Conservation (phyloP, 2,113 vertebrate species). For the Carollia perspicillata region DNA sequence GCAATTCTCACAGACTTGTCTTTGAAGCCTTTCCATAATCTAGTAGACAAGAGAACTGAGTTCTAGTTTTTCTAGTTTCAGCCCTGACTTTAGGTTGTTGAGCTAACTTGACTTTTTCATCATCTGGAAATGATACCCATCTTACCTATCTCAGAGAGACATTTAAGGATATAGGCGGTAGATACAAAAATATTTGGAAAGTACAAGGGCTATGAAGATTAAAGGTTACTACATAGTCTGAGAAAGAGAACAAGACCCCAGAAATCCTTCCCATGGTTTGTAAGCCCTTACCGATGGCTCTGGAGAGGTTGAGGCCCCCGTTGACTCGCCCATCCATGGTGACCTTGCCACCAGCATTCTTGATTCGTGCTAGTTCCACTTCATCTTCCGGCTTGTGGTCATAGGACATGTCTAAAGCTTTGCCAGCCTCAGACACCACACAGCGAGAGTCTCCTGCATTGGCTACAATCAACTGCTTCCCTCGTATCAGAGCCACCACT, state of each 20-base stretch:
- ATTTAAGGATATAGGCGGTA: not conserved
- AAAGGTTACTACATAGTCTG: not conserved
- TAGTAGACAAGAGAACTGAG: not conserved
- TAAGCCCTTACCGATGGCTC: constrained; percentile 90
- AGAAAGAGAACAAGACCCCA: not conserved
- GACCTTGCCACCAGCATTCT: constrained; percentile 97
- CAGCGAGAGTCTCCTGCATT: constrained; percentile 98
- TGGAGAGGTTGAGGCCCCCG: constrained; percentile 96
- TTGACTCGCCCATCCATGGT: constrained; percentile 98
- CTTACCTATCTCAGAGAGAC: not conserved
- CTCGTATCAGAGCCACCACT: constrained; percentile 94
- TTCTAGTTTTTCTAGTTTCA: constrained; percentile 42
- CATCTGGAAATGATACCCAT: not conserved
- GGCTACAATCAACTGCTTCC: constrained; percentile 96
- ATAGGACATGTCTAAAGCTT: constrained; percentile 97
- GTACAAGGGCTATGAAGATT: not conserved
- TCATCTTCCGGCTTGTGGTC: constrained; percentile 99
- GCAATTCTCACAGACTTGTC: not conserved
- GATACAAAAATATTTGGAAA: constrained; percentile 1
- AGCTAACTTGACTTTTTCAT: not conserved
- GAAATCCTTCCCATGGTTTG: not conserved
- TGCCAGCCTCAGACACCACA: constrained; percentile 93
- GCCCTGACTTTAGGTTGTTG: not conserved
- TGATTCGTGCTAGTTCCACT: constrained; percentile 95
- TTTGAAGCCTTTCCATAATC: constrained; percentile 23